These are phyloP conservation scores for Aphelinus atriplicis DNA, from an alignment of 1,140 invertebrate species.

Conservation along the genomic window DNA sequence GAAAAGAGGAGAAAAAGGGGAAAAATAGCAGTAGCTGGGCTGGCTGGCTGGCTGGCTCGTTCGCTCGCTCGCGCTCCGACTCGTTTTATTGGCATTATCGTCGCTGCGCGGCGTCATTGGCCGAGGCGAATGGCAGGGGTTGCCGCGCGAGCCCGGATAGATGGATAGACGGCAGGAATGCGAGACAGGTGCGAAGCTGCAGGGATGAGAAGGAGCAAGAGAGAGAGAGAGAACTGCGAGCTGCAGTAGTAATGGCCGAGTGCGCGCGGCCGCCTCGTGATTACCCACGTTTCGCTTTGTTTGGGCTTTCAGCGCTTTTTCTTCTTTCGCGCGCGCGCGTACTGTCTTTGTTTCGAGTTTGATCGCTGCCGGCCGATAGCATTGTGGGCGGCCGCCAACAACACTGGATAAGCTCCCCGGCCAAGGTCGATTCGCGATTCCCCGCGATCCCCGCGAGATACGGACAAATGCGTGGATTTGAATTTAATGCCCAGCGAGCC, in stretches of 20 bases:
- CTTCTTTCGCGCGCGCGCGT: too few species aligned
- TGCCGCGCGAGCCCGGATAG: background rate
- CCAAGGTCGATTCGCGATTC: too few species aligned
- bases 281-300: too few species aligned
- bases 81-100: constrained; percentile 33
- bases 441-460: too few species aligned
- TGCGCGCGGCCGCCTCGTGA: background rate
- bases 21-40: background rate
- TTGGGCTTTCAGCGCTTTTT: too few species aligned
- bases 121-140: background rate
- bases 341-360: too few species aligned
- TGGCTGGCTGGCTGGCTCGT: background rate
- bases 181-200: constrained; percentile 19
- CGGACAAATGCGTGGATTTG: too few species aligned
- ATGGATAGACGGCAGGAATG: background rate
- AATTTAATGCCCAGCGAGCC: too few species aligned
- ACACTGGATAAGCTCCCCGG: too few species aligned
- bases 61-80: background rate
- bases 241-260: background rate
- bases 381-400: too few species aligned
- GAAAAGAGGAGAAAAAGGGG: constrained; percentile 2
- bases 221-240: constrained; percentile 12
- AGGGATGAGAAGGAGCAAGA: background rate
- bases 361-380: too few species aligned
- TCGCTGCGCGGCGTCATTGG: constrained; percentile 3